A percentile compares a stretch with the other conserved stretches of the same genome.
Evolutionary conservation across 2,113 vertebrate genomes (phyloP).

Genomic region (Vulpes lagopus): DNA sequence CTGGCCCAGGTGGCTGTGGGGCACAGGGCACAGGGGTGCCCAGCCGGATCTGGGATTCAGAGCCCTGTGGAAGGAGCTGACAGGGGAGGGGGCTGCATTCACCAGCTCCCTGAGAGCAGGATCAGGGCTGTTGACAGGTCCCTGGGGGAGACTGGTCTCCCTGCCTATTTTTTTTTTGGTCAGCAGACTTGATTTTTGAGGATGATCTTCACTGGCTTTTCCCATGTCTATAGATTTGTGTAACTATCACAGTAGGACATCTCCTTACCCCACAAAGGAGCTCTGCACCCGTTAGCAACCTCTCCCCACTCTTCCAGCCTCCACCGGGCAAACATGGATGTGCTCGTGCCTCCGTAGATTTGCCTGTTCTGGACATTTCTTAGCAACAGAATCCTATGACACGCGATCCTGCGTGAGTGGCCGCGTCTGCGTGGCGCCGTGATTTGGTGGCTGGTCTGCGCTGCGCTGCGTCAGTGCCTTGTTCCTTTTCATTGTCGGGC

Average conservation of each 20-base stretch:
- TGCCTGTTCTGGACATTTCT: not conserved
- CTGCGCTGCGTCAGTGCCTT: fast-evolving
- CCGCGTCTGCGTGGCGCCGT: fast-evolving
- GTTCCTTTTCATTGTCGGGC: fast-evolving
- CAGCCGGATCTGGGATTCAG: not conserved
- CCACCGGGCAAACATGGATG: fast-evolving
- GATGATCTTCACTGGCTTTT: not conserved
- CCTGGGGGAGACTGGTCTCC: not conserved
- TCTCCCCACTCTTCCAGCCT: not conserved
- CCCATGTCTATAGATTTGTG: not conserved
- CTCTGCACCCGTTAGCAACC: not conserved
- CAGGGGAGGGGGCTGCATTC: not conserved
- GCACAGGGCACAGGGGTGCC: fast-evolving
- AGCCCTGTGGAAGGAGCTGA: not conserved
- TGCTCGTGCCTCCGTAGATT: not conserved
- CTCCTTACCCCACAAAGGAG: not conserved
- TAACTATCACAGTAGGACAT: not conserved
- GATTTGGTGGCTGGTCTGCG: fast-evolving
- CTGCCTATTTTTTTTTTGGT: too few relatives aligned
- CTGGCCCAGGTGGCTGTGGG: not conserved
- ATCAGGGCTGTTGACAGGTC: not conserved
- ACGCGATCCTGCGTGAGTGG: not conserved
- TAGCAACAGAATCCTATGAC: fast-evolving
- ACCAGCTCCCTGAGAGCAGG: not conserved
- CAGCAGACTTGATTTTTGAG: not conserved